phyloP scores from a whole-genome alignment of 2,888 invertebrate genomes.

The Heliconius charithonia region DNA sequence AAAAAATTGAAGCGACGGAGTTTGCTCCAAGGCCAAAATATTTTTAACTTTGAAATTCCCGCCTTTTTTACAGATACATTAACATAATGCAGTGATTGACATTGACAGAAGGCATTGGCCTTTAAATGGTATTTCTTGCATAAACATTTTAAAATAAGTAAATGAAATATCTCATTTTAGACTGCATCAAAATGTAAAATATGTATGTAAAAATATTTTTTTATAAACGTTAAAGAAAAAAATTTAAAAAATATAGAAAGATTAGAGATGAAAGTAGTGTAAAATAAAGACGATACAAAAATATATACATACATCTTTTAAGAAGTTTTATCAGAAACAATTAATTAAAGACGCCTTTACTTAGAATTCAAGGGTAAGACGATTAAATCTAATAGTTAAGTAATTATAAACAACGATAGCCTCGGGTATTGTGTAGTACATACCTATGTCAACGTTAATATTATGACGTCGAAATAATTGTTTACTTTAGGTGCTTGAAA shows the following conservation, averaged over 20 bases:
- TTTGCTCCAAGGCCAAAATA: background rate
- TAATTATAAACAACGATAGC: constrained; percentile 9
- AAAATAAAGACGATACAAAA: background rate
- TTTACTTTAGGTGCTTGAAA: background rate
- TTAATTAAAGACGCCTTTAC: background rate
- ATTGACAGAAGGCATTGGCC: constrained; percentile 14
- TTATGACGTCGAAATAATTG: background rate
- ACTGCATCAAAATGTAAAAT: too few relatives aligned
- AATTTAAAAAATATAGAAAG: too few relatives aligned
- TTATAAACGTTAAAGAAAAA: too few relatives aligned
- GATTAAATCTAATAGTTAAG: background rate
- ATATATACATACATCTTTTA: background rate
- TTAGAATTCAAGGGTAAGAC: constrained; percentile 2
- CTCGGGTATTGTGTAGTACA: background rate
- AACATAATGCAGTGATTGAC: background rate
- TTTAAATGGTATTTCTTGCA: background rate
- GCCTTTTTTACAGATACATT: background rate
- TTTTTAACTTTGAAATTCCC: background rate
- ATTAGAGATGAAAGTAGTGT: background rate
- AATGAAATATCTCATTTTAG: background rate
- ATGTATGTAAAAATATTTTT: too few relatives aligned
- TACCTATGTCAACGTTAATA: constrained; percentile 1
- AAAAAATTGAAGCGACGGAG: background rate
- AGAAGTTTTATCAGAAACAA: background rate
- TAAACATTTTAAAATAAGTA: background rate